phyloP scores from a whole-genome alignment of 2,113 vertebrate species.

The Syrmaticus mikado region DNA sequence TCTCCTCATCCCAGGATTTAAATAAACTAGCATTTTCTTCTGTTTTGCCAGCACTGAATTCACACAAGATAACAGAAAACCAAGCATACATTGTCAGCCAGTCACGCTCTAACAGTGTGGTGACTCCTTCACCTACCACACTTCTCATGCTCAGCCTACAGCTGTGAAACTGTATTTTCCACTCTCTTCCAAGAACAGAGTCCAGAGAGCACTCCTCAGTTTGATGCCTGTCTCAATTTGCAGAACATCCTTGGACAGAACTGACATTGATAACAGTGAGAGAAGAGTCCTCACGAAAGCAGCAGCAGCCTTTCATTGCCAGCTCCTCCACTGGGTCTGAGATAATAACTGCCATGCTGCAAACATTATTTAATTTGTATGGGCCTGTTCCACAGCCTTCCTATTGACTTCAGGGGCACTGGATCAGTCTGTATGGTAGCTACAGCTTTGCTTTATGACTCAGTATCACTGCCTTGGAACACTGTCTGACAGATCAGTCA shows the following conservation, averaged over 20 bases:
- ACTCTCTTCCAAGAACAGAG: not conserved
- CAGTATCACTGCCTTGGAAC: conserved; percentile 48
- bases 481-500: not conserved
- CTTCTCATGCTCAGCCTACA: conserved; percentile 51
- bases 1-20: conserved; percentile 27
- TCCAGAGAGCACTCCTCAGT: not conserved
- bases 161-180: conserved; percentile 31
- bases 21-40: not conserved
- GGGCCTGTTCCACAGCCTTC: conserved; percentile 3
- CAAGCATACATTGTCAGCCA: conserved; percentile 1
- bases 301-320: conserved; percentile 41
- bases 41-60: conserved; percentile 21
- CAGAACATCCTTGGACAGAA: conserved; percentile 31
- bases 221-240: conserved; percentile 48
- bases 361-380: conserved; percentile 32
- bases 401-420: not conserved
- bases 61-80: conserved; percentile 24
- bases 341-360: not conserved
- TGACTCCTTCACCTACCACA: conserved; percentile 54
- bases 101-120: conserved; percentile 2
- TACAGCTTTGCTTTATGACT: conserved; percentile 42
- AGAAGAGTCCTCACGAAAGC: not conserved
- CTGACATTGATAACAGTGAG: not conserved
- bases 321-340: not conserved
- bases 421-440: conserved; percentile 26